Evolutionary conservation across 2,113 vertebrate species (phyloP).

Genomic region (Ailuropoda melanoleuca): DNA sequence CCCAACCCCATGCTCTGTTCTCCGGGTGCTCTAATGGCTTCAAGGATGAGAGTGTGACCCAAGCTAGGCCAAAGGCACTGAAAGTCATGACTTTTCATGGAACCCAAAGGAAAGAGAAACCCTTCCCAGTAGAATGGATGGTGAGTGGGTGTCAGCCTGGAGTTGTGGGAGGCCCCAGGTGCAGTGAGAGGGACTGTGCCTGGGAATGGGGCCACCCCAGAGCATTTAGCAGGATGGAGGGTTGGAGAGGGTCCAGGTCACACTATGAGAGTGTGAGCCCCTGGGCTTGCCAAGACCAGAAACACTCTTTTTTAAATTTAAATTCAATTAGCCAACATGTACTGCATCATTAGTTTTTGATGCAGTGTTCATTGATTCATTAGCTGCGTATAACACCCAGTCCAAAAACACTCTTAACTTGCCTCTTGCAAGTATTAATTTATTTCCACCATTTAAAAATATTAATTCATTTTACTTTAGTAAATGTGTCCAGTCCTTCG

Average conservation of each 20-base stretch:
- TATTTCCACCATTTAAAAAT: no score
- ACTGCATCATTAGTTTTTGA: no score
- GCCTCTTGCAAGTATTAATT: not conserved
- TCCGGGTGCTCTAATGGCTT: not conserved
- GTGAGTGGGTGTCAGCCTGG: not conserved
- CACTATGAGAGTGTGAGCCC: not conserved
- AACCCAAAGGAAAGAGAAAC: no score
- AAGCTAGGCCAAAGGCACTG: no score
- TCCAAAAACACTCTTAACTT: not conserved
- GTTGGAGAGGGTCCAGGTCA: not conserved
- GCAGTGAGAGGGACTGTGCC: not conserved
- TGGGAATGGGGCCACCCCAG: not conserved
- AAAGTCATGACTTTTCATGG: no score
- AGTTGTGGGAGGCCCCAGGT: not conserved
- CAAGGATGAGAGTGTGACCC: no score
- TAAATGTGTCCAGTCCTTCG: no score
- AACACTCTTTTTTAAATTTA: no score
- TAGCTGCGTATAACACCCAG: no score
- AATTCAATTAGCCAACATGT: no score
- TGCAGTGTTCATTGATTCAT: no score
- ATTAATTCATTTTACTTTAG: not conserved
- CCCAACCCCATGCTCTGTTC: not conserved
- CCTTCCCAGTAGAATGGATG: not conserved
- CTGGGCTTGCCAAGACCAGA: not conserved
- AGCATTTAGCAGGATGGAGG: not conserved